phyloP scores from a whole-genome alignment of 92 coral and sea anemone species.

The Meandrina meandrites region DNA sequence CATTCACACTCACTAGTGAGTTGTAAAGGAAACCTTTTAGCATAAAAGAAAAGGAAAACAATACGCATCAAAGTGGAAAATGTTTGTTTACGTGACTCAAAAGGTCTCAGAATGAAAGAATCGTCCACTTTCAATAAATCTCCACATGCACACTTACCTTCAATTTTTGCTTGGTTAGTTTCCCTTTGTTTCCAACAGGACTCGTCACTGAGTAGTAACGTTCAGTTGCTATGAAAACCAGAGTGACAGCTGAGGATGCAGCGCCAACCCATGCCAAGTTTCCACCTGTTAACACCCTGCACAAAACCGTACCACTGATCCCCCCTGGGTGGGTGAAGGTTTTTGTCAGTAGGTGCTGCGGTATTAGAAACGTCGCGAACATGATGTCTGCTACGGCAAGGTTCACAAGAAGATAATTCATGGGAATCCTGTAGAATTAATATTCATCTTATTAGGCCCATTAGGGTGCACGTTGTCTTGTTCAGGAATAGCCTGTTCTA shows the following conservation, averaged over 20 bases:
- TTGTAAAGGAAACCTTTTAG: too few species aligned
- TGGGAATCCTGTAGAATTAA: background rate
- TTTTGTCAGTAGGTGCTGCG: background rate
- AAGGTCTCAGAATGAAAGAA: too few species aligned
- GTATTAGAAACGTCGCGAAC: background rate
- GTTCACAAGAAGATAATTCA: too few species aligned
- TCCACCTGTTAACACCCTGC: background rate
- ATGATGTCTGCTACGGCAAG: too few species aligned
- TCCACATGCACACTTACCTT: background rate
- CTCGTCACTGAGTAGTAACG: background rate
- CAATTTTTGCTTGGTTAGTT: background rate
- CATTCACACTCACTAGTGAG: too few species aligned
- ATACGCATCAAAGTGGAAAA: too few species aligned
- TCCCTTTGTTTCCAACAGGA: slow-evolving; percentile 11
- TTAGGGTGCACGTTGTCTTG: background rate
- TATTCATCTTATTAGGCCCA: background rate
- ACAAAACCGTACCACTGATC: background rate
- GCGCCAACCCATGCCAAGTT: slow-evolving; percentile 3
- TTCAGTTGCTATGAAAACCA: slow-evolving; percentile 4
- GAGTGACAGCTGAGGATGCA: background rate
- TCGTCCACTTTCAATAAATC: too few species aligned
- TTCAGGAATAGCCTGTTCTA: too few species aligned
- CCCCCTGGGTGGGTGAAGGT: background rate
- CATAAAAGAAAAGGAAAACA: too few species aligned
- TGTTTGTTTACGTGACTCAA: too few species aligned